Evolutionary conservation across 2,797 vertebrate genomes (phyloP).

Genomic region (Hypotaenidia okinawae): DNA sequence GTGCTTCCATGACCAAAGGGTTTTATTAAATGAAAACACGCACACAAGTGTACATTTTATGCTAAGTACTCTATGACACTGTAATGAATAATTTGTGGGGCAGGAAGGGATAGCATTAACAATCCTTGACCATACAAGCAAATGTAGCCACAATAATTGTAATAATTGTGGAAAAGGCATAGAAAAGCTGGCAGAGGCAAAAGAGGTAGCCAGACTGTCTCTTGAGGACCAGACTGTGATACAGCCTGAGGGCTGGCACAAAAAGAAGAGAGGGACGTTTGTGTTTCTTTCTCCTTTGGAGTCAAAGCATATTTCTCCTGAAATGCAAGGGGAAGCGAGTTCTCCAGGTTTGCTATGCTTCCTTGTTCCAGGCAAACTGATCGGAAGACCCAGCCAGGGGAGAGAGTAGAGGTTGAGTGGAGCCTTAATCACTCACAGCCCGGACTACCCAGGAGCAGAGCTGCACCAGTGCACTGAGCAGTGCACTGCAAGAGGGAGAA

Average conservation of each 20-base stretch:
- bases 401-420: neutral
- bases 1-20: neutral
- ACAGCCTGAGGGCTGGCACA: neutral
- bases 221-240: neutral
- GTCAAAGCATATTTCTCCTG: neutral
- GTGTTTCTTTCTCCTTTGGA: neutral
- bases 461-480: neutral
- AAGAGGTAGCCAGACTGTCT: neutral
- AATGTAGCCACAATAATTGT: neutral
- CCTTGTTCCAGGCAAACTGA: neutral
- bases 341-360: neutral
- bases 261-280: neutral
- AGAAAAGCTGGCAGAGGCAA: slow-evolving; percentile 23
- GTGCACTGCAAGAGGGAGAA: neutral
- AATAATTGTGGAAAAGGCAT: slow-evolving; percentile 1
- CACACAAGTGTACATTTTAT: neutral
- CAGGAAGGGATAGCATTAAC: neutral
- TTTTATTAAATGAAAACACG: neutral
- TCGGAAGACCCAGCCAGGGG: neutral
- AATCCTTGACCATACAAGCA: neutral
- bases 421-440: neutral
- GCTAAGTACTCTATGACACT: neutral
- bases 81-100: neutral
- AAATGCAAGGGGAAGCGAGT: neutral
- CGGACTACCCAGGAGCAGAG: neutral